Evolutionary conservation across 2,113 vertebrate species (phyloP).

Genomic region (Bettongia penicillata): DNA sequence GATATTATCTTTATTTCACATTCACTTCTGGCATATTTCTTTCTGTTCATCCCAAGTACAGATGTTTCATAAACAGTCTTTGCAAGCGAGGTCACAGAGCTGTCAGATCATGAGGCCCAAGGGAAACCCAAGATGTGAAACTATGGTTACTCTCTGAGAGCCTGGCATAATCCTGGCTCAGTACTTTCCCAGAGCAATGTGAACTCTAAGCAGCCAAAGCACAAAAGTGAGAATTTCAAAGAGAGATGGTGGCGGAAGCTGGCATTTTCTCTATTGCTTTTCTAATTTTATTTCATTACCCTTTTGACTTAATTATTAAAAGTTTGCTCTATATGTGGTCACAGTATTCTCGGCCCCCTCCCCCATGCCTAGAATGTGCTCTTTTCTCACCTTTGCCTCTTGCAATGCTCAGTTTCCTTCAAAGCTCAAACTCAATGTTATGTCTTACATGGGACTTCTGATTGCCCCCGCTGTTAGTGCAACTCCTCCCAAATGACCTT

Average conservation of each 20-base stretch:
- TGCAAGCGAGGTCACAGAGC: neutral
- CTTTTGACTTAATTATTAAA: neutral
- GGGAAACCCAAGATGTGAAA: neutral
- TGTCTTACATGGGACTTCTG: neutral
- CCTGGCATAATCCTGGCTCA: neutral
- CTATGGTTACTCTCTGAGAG: neutral
- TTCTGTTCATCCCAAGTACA: neutral
- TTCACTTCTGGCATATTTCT: neutral
- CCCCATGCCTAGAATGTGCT: neutral
- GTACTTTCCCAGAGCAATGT: neutral
- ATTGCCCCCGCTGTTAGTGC: neutral
- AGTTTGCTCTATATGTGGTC: neutral
- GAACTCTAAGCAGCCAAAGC: slow-evolving; percentile 19
- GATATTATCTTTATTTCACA: neutral
- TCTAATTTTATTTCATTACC: slow-evolving; percentile 1
- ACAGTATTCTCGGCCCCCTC: neutral
- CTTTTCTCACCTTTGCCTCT: neutral
- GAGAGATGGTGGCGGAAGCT: neutral
- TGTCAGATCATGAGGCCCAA: neutral
- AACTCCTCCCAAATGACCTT: neutral
- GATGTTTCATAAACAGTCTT: slow-evolving; percentile 25
- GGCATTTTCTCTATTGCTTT: neutral
- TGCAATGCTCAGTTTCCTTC: neutral
- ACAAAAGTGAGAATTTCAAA: neutral
- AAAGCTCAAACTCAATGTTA: neutral